A percentile compares a stretch with the other conserved stretches of the same genome.
Evolutionary conservation across 2,888 invertebrate species (phyloP).

Genomic region (Germaria angustata): DNA sequence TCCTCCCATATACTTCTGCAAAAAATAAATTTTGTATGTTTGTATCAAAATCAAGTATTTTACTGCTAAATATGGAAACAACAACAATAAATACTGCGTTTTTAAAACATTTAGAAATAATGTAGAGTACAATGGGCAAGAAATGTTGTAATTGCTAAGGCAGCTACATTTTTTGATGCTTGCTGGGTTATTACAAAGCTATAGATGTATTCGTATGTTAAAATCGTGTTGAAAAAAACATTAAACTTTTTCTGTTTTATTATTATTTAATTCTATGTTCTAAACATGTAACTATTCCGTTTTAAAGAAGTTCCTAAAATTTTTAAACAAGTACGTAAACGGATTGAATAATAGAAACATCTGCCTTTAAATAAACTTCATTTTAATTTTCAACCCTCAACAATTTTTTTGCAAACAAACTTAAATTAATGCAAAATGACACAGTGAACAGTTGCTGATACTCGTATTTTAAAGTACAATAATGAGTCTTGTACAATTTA

Average conservation of each 20-base stretch:
- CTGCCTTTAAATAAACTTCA: neutral
- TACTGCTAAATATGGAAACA: too few relatives aligned
- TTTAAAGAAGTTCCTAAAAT: neutral
- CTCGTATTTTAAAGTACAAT: neutral
- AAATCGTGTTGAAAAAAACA: conserved; percentile 40
- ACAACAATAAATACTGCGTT: too few relatives aligned
- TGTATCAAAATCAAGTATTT: too few relatives aligned
- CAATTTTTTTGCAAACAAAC: neutral
- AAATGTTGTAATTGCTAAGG: too few relatives aligned
- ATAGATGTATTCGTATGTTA: conserved; percentile 22
- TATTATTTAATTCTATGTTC: conserved; percentile 9
- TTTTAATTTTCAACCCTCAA: conserved; percentile 5
- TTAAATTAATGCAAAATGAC: neutral
- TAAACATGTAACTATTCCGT: conserved; percentile 18
- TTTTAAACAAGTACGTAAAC: neutral
- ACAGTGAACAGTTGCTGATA: neutral
- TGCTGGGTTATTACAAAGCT: conserved; percentile 44
- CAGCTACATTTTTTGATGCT: too few relatives aligned
- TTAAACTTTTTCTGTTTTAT: neutral
- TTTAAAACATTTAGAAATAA: too few relatives aligned
- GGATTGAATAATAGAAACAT: conserved; percentile 15
- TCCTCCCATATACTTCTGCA: too few relatives aligned
- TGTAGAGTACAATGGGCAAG: too few relatives aligned
- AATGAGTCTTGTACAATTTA: neutral
- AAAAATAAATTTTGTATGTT: too few relatives aligned